A percentile compares a stretch with the other conserved stretches of the same genome.
Evolutionary conservation across 2,113 vertebrate genomes (phyloP).

Genomic region (Cygnus buccinator): DNA sequence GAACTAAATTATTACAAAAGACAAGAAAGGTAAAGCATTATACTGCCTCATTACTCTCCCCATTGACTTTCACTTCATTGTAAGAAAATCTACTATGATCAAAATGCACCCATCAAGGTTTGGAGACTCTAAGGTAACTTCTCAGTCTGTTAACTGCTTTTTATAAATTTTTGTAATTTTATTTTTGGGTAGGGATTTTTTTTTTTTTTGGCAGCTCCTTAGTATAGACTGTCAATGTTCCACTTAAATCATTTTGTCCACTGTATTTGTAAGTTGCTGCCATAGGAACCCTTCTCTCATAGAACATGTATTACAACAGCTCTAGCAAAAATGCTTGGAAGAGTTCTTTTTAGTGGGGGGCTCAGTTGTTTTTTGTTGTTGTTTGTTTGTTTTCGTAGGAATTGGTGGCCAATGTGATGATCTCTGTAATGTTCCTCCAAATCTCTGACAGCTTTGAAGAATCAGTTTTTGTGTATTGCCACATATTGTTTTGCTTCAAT

Average conservation of each 20-base stretch:
- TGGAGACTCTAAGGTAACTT: neutral
- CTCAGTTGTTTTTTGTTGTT: neutral
- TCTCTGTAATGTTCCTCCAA: neutral
- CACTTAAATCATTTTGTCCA: neutral
- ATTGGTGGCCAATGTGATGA: neutral
- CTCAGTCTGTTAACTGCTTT: neutral
- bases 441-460: conserved; percentile 12
- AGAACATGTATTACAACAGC: neutral
- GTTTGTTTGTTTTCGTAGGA: neutral
- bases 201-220: neutral
- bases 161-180: neutral
- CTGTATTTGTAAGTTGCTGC: neutral
- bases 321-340: neutral
- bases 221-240: neutral
- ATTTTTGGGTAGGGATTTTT: neutral
- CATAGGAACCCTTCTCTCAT: neutral
- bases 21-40: conserved; percentile 16
- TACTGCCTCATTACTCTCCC: conserved; percentile 36
- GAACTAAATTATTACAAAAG: conserved; percentile 54
- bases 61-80: conserved; percentile 15
- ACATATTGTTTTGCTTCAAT: neutral
- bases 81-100: conserved; percentile 4
- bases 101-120: neutral
- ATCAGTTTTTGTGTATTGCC: conserved; percentile 11
- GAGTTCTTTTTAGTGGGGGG: neutral